Percentiles rank a stretch among this genome's conserved stretches.
Conservation (phyloP, 2,888 invertebrate genomes). For the Acleris laterana region DNA sequence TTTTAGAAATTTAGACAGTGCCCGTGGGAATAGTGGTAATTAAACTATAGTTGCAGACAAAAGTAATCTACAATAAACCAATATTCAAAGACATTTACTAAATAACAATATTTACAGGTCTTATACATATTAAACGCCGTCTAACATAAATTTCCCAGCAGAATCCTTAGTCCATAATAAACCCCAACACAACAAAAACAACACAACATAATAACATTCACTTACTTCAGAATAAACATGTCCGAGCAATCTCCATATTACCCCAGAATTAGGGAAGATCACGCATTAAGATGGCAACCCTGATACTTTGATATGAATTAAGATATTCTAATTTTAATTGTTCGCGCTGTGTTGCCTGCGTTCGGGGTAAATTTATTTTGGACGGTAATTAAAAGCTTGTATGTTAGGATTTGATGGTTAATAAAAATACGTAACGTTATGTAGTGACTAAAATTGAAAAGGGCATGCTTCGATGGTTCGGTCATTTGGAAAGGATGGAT, state of each 20-base stretch:
- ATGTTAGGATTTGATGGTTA: slow-evolving; percentile 7
- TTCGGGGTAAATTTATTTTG: slow-evolving; percentile 31
- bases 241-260: slow-evolving; percentile 73
- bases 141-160: slow-evolving; percentile 42
- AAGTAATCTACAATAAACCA: too few species aligned
- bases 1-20: too few species aligned
- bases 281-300: slow-evolving; percentile 83
- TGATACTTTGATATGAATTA: slow-evolving; percentile 87
- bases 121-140: too few species aligned
- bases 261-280: slow-evolving; percentile 80
- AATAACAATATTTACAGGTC: too few species aligned
- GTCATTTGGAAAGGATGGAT: too few species aligned
- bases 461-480: too few species aligned
- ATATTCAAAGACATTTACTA: too few species aligned
- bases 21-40: too few species aligned
- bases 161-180: slow-evolving; percentile 26
- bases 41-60: too few species aligned
- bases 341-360: slow-evolving; percentile 41
- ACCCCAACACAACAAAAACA: slow-evolving; percentile 44
- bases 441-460: too few species aligned
- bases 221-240: slow-evolving; percentile 79
- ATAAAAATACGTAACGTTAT: not conserved
- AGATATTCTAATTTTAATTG: slow-evolving; percentile 89
- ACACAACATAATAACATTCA: slow-evolving; percentile 63
- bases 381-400: slow-evolving; percentile 28